Evolutionary conservation across 2,797 vertebrate species (phyloP), one percentile per base, ranked within the genome.

Genomic region (Peromyscus eremicus): DNA sequence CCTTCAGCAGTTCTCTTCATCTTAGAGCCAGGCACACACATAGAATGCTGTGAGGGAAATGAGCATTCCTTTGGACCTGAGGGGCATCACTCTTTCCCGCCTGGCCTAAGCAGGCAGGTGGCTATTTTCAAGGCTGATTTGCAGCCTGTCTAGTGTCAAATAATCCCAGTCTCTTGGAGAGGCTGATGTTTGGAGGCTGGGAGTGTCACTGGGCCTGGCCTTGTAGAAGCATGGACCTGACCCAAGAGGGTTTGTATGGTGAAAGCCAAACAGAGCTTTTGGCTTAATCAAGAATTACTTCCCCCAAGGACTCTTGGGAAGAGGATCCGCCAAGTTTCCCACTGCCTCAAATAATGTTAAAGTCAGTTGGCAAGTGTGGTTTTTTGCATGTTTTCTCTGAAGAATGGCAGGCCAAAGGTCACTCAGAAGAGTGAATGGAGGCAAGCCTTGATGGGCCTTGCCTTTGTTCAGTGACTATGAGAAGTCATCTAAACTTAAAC

Each of bases 161-260:
- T 91, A 96, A 97, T 92, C 94, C 85, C 12, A 83, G 94, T 97
- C 92, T 97, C 96, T 96, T 96, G 79, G 52, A 98, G 90, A 98
- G 93, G 93, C 79, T 94, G 94, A 96, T 96, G 90, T 98, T 98
- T 97, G 96, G 92, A 97, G 98, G 97, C 95, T 92, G 60, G 83
- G 73, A 95, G 92, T 81, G 96, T 97, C 97, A 97, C 96, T 97
- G 97, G 96, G 34, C 91, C 94, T 97, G 94, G 96, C 98, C 97
- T 94, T 96, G 94, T 84, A 97, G 97, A 93, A 89, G 96, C 93
- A 85, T 97, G 93, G 96, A 92, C 37, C 84, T 92, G 96, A 92
- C 37, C 84, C 90, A 96, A 73, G 13, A 16, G 81, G 89, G 94
- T 95, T 96, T 96, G 70, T 64, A 96, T 97, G 97, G 96, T 92